Conservation (phyloP, 2,888 invertebrate genomes). For the Bhutanitis thaidina region DNA sequence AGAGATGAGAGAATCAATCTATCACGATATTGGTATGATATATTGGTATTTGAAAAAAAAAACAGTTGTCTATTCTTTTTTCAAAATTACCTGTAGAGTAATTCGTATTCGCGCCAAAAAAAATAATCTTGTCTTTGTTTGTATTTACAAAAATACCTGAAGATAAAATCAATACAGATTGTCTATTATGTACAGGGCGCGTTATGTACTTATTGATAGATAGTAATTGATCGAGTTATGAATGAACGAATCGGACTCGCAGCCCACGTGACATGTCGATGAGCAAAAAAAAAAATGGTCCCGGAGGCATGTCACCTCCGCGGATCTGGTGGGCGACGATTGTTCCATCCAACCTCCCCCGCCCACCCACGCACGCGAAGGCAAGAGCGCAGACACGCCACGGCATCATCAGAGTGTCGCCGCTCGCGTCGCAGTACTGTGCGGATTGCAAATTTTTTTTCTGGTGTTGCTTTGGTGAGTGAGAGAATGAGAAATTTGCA, state of each 20-base stretch:
- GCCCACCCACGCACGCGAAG: constrained; percentile 19
- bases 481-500: not conserved
- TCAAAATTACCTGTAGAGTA: no score
- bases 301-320: not conserved
- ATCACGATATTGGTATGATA: no score
- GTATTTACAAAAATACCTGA: no score
- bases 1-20: no score
- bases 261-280: not conserved
- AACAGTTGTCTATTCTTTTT: no score
- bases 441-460: not conserved
- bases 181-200: no score
- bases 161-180: no score
- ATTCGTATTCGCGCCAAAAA: no score
- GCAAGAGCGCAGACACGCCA: not conserved
- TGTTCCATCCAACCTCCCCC: constrained; percentile 22
- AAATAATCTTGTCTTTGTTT: no score
- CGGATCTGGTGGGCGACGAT: constrained; percentile 18
- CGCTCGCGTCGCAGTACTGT: not conserved
- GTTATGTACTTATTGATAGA: no score
- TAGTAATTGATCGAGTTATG: not conserved
- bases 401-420: not conserved
- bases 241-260: not conserved
- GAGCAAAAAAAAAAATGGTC: not conserved
- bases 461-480: constrained; percentile 18
- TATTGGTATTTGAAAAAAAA: no score